Conservation (phyloP, 2,113 vertebrate genomes). For the Phyllopteryx taeniolatus region DNA sequence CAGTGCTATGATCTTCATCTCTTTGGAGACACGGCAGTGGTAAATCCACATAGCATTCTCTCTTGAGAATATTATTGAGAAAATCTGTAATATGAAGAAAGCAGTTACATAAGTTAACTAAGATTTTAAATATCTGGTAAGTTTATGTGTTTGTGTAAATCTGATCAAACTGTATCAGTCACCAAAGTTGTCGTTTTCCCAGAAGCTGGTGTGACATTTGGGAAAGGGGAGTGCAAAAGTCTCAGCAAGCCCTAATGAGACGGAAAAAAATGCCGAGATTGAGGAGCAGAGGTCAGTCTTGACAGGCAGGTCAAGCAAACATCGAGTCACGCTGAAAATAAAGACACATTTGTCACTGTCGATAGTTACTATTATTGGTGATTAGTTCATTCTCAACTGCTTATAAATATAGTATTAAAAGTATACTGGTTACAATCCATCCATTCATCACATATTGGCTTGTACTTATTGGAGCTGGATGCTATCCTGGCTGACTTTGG, state of each 20-base stretch:
- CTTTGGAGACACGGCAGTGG: slow-evolving; percentile 40
- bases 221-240: slow-evolving; percentile 78
- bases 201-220: slow-evolving; percentile 82
- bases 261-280: background rate
- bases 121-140: background rate
- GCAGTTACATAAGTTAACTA: background rate
- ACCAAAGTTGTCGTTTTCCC: slow-evolving; percentile 94
- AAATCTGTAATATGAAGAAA: slow-evolving; percentile 70
- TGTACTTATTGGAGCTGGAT: too few relatives aligned
- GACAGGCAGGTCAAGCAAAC: slow-evolving; percentile 5
- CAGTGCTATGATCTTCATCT: slow-evolving; percentile 61
- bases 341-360: too few relatives aligned
- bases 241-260: slow-evolving; percentile 66
- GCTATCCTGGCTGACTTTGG: too few relatives aligned
- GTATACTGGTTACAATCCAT: too few relatives aligned
- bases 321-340: background rate
- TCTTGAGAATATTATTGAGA: slow-evolving; percentile 78
- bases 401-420: too few relatives aligned
- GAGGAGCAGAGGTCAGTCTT: background rate
- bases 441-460: too few relatives aligned
- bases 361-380: too few relatives aligned
- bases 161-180: slow-evolving; percentile 28
- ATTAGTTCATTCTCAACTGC: too few relatives aligned
- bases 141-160: background rate
- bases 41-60: slow-evolving; percentile 65